Percentiles rank a stretch among this genome's conserved stretches.
phyloP scores from a whole-genome alignment of 2,113 vertebrate species.

The Natator depressus region DNA sequence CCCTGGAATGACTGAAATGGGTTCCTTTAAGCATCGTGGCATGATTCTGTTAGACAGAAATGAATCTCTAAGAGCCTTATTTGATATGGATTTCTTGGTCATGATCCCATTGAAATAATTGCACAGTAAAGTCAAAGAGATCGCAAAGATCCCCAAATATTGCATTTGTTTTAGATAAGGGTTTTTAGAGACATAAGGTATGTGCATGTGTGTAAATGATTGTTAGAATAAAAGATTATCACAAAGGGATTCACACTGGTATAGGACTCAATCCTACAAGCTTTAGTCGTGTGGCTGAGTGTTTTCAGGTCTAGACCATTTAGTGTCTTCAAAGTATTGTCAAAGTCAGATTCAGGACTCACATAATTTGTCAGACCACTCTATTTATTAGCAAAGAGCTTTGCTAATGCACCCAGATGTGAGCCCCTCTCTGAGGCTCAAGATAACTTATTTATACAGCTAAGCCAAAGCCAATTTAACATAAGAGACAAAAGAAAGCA shows the following conservation, averaged over 20 bases:
- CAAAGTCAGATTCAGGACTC: too few species aligned
- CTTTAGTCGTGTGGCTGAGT: neutral
- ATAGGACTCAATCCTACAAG: neutral
- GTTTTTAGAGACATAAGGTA: neutral
- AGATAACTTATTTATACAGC: too few species aligned
- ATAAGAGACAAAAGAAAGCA: too few species aligned
- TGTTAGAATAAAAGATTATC: neutral
- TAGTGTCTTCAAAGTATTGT: neutral
- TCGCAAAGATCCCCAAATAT: neutral
- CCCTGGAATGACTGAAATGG: neutral
- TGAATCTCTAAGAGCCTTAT: neutral
- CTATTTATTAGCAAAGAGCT: too few species aligned
- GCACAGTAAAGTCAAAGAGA: neutral
- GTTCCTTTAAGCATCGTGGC: neutral
- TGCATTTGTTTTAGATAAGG: neutral
- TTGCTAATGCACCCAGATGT: too few species aligned
- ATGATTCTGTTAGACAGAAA: neutral
- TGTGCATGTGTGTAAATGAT: neutral
- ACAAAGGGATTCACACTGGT: too few species aligned
- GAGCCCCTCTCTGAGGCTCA: too few species aligned
- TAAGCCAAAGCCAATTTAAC: too few species aligned
- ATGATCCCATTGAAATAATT: neutral
- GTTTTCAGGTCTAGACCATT: neutral
- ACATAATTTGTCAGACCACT: too few species aligned
- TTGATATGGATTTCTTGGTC: neutral